Conservation (phyloP, 2,113 vertebrate genomes). For the Sciurus niger region DNA sequence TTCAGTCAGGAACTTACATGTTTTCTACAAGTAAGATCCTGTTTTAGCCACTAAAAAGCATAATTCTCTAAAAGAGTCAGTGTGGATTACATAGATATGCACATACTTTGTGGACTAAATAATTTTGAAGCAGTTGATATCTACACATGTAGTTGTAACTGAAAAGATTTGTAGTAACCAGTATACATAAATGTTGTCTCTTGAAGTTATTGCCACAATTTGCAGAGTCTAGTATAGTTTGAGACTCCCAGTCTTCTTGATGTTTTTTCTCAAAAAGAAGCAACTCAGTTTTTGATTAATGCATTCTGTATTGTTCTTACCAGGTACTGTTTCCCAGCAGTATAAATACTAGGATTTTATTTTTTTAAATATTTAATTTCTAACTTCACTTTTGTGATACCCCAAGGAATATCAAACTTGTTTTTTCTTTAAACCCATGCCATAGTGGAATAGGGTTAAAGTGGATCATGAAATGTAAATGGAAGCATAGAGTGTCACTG, state of each 20-base stretch:
- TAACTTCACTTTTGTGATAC: background rate
- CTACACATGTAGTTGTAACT: background rate
- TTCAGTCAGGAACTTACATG: background rate
- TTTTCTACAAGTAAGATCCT: background rate
- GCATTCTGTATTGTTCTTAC: background rate
- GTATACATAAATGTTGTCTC: background rate
- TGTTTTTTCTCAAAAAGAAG: conserved; percentile 14
- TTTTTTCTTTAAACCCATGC: conserved; percentile 11
- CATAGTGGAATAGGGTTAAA: background rate
- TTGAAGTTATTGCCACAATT: background rate
- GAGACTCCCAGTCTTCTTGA: background rate
- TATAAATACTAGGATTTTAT: background rate
- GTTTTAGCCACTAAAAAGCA: conserved; percentile 15
- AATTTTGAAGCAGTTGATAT: background rate
- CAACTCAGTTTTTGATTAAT: background rate
- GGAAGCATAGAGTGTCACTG: background rate
- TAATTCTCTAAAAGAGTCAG: background rate
- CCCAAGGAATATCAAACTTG: conserved; percentile 9
- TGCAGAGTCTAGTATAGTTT: background rate
- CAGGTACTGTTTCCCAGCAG: background rate
- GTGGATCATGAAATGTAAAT: conserved; percentile 5
- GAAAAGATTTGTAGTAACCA: background rate
- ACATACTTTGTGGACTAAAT: background rate
- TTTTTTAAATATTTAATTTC: conserved; percentile 33
- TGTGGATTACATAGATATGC: background rate